Percentiles rank a stretch among this genome's conserved stretches.
phyloP scores from a whole-genome alignment of 2,888 invertebrate genomes.

The Drosophila affinis region DNA sequence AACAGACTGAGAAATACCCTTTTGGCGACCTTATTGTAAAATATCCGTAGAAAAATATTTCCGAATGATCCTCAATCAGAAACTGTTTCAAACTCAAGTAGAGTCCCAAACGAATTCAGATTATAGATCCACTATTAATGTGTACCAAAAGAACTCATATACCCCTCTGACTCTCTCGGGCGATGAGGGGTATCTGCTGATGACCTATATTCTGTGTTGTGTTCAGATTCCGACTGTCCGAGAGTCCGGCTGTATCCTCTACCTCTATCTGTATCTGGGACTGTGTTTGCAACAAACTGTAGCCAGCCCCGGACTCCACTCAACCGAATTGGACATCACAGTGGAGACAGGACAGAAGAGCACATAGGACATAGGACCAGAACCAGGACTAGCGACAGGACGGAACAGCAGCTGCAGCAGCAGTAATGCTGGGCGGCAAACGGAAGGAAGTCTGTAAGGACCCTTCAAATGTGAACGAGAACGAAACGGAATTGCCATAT shows the following conservation, averaged over 20 bases:
- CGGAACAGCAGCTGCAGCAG: constrained; percentile 6
- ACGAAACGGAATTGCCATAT: constrained; percentile 64
- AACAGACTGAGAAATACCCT: constrained; percentile 12
- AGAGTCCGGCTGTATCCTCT: constrained; percentile 40
- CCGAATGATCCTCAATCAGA: no score
- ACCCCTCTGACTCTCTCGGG: constrained; percentile 23
- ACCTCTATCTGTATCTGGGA: constrained; percentile 39
- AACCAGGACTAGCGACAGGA: constrained; percentile 12
- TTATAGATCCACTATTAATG: no score
- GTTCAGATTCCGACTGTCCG: constrained; percentile 34
- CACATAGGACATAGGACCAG: constrained; percentile 10
- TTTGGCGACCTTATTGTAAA: not conserved
- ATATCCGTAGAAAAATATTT: no score
- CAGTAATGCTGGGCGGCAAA: constrained; percentile 19
- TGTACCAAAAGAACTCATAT: constrained; percentile 5
- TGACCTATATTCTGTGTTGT: constrained; percentile 65
- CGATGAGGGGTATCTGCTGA: constrained; percentile 33
- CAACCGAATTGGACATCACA: constrained; percentile 46
- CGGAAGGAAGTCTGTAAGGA: constrained; percentile 60
- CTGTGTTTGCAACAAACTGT: constrained; percentile 65
- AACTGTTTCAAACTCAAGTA: no score
- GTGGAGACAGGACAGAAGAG: constrained; percentile 15
- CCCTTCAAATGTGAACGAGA: constrained; percentile 56
- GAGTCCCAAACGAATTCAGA: no score
- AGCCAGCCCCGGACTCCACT: constrained; percentile 40